phyloP scores from a whole-genome alignment of 2,113 vertebrate species.

The Spea multiplicata region DNA sequence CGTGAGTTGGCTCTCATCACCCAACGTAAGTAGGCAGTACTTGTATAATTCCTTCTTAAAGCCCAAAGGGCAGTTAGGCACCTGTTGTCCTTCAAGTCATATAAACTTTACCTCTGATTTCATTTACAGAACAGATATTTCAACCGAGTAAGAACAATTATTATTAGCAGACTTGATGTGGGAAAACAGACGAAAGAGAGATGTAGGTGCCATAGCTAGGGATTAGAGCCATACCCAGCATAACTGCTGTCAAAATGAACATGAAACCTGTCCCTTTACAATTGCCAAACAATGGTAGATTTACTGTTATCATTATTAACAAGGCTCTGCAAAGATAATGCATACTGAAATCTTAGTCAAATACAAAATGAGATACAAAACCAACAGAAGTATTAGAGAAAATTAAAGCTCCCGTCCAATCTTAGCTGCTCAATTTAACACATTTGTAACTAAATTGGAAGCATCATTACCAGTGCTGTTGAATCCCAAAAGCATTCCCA shows the following conservation, averaged over 20 bases:
- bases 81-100: constrained; percentile 55
- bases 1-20: constrained; percentile 28
- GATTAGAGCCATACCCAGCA: constrained; percentile 39
- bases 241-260: constrained; percentile 18
- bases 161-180: constrained; percentile 54
- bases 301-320: constrained; percentile 12
- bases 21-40: constrained; percentile 35
- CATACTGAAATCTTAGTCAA: no score
- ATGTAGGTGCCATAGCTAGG: constrained; percentile 37
- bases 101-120: constrained; percentile 60
- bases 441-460: no score
- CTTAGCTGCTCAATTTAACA: no score
- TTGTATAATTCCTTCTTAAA: constrained; percentile 62
- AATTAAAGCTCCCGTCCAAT: no score
- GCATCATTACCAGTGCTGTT: no score
- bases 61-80: constrained; percentile 57
- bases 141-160: constrained; percentile 52
- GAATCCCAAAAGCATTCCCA: no score
- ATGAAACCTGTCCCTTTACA: constrained; percentile 1
- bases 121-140: constrained; percentile 52
- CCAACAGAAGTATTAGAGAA: no score
- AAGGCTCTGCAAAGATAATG: no score
- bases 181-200: constrained; percentile 24
- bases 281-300: constrained; percentile 10
- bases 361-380: no score